Percentiles rank a stretch among this genome's conserved stretches.
These are phyloP conservation scores for Ianthella basta DNA, from an alignment of 37 sponge, comb jelly and placozoan species.

Conservation along the genomic window DNA sequence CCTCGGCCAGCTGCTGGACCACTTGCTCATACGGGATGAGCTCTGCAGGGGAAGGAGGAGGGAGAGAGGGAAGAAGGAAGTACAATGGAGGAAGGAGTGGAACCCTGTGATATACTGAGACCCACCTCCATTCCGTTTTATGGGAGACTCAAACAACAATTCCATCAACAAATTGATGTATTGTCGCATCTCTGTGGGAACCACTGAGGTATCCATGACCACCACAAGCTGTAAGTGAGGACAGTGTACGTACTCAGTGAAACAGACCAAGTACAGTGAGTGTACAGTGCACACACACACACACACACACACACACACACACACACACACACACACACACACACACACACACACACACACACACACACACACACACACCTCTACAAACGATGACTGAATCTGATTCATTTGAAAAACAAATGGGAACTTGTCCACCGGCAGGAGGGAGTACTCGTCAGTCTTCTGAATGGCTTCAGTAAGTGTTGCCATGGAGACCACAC, in stretches of 20 bases:
- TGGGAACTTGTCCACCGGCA: slow-evolving; percentile 63
- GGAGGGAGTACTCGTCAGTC: slow-evolving; percentile 17
- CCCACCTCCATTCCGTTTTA: slow-evolving; percentile 78
- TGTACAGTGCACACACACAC: too few species aligned
- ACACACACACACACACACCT: slow-evolving; percentile 44
- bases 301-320: too few species aligned
- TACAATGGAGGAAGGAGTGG: neutral
- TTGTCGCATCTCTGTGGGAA: slow-evolving; percentile 28
- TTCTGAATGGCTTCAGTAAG: neutral
- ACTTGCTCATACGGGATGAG: slow-evolving; percentile 69
- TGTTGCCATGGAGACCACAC: slow-evolving; percentile 40
- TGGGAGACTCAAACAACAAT: slow-evolving; percentile 82
- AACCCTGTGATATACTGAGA: neutral
- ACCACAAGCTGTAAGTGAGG: slow-evolving; percentile 55
- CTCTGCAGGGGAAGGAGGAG: slow-evolving; percentile 28
- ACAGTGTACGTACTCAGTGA: neutral
- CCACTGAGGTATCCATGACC: slow-evolving; percentile 62
- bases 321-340: too few species aligned
- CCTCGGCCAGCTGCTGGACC: slow-evolving; percentile 64
- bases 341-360: too few species aligned
- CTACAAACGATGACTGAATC: slow-evolving; percentile 79
- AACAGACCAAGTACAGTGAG: too few species aligned
- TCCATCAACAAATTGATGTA: slow-evolving; percentile 75
- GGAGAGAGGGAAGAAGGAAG: neutral
- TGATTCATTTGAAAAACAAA: slow-evolving; percentile 75